Evolutionary conservation across 2,888 invertebrate species (phyloP).

Genomic region (Mythimna pallens): DNA sequence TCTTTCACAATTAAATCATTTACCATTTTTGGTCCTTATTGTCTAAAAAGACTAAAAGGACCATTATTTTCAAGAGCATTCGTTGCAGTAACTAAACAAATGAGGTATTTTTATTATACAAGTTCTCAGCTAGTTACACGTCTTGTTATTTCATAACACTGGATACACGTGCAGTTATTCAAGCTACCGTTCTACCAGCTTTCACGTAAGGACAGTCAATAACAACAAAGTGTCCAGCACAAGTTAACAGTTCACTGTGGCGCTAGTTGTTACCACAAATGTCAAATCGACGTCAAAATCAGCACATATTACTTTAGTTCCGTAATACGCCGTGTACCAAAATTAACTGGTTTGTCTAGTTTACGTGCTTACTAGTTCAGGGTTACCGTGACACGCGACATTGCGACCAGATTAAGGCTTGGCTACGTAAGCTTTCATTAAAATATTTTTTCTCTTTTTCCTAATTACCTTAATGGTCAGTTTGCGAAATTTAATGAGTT

Average conservation of each 20-base stretch:
- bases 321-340: not conserved
- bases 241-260: not conserved
- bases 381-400: slow-evolving; percentile 54
- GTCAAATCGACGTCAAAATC: slow-evolving; percentile 1
- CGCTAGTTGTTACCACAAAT: slow-evolving; percentile 3
- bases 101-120: not conserved
- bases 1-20: not conserved
- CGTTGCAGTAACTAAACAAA: not conserved
- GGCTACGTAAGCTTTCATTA: slow-evolving; percentile 39
- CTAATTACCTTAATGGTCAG: slow-evolving; percentile 34
- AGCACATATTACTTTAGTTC: not conserved
- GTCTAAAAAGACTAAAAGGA: not conserved
- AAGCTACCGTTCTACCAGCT: not conserved
- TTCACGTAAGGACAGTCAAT: slow-evolving; percentile 17
- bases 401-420: slow-evolving; percentile 49
- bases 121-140: slow-evolving; percentile 6
- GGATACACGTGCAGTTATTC: slow-evolving; percentile 8
- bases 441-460: slow-evolving; percentile 36
- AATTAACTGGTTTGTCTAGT: slow-evolving; percentile 3
- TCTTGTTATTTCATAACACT: slow-evolving; percentile 41
- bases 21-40: not conserved
- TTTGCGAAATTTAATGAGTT: slow-evolving; percentile 40
- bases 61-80: not conserved
- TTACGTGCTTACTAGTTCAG: slow-evolving; percentile 39
- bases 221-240: not conserved